These are phyloP conservation scores for Myxocyprinus asiaticus DNA, from an alignment of 2,113 vertebrate species.

Conservation along the genomic window DNA sequence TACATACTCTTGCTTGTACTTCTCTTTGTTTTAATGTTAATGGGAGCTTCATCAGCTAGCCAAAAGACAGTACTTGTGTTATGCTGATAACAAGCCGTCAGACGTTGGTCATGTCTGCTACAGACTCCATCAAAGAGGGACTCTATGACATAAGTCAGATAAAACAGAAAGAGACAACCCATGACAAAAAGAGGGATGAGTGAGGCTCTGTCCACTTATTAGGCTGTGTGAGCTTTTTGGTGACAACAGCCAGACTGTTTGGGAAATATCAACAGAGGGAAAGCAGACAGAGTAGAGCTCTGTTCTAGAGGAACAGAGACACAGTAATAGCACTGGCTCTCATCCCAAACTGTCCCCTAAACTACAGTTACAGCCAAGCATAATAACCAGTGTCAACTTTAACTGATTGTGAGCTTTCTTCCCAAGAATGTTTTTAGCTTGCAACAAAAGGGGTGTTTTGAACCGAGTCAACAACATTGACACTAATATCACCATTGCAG, in stretches of 20 bases:
- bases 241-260: constrained; percentile 44
- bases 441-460: not conserved
- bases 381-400: constrained; percentile 24
- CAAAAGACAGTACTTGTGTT: constrained; percentile 28
- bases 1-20: no score
- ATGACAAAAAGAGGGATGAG: constrained; percentile 16
- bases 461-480: no score
- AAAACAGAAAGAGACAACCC: constrained; percentile 42
- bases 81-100: constrained; percentile 8
- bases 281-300: constrained; percentile 51
- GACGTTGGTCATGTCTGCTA: constrained; percentile 29
- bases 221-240: constrained; percentile 33
- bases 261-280: constrained; percentile 29
- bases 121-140: not conserved
- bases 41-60: constrained; percentile 31
- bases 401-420: constrained; percentile 13
- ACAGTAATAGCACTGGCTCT: constrained; percentile 57
- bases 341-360: constrained; percentile 46
- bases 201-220: constrained; percentile 40
- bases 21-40: not conserved
- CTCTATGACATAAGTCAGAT: constrained; percentile 24
- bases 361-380: constrained; percentile 38
- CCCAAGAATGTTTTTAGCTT: constrained; percentile 1
- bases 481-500: no score
- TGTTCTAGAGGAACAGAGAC: constrained; percentile 65